Percentiles rank a stretch among this genome's conserved stretches.
Evolutionary conservation across 2,113 vertebrate species (phyloP).

Genomic region (Spilogale gracilis): DNA sequence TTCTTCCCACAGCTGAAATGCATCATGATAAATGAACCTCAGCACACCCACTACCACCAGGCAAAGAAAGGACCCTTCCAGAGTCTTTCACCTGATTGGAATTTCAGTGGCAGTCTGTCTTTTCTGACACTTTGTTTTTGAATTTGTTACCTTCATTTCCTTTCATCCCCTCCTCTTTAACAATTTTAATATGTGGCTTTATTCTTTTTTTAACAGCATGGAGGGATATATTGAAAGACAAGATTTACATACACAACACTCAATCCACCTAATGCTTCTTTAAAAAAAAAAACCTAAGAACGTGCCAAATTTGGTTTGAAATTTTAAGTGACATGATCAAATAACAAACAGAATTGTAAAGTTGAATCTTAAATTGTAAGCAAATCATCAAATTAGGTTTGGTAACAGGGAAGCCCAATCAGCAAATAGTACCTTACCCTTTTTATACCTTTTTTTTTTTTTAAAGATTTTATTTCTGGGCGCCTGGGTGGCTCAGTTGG

Average conservation of each 20-base stretch:
- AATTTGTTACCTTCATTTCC: neutral
- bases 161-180: neutral
- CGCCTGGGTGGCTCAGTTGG: too few species aligned
- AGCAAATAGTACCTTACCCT: neutral
- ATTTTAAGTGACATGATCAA: neutral
- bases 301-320: neutral
- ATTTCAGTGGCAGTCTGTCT: neutral
- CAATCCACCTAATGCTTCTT: neutral
- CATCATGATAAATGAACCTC: neutral
- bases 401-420: neutral
- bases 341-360: slow-evolving; percentile 31
- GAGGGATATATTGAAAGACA: neutral
- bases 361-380: neutral
- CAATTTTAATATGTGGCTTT: neutral
- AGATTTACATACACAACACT: neutral
- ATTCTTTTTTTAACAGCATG: neutral
- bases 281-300: neutral
- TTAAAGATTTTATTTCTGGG: too few species aligned
- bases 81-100: neutral
- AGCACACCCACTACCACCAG: neutral
- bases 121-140: neutral
- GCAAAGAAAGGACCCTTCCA: neutral
- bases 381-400: neutral
- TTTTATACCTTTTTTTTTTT: neutral
- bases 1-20: neutral